phyloP scores from a whole-genome alignment of 2,888 invertebrate genomes.

The Anoncus sp. region DNA sequence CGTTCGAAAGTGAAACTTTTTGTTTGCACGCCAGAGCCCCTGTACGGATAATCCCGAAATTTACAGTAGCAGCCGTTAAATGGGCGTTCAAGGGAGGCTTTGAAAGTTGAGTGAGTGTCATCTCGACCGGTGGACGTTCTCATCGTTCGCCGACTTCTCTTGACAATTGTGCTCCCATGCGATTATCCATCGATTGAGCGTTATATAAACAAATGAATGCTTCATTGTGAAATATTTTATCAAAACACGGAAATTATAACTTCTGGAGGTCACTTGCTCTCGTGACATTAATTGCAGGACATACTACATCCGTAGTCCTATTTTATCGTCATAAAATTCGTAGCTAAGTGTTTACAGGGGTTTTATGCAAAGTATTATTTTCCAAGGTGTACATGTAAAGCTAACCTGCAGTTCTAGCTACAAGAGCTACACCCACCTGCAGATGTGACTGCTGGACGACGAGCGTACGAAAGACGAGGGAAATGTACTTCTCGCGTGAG shows the following conservation, averaged over 20 bases:
- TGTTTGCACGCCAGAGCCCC: slow-evolving; percentile 78
- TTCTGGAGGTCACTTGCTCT: not conserved
- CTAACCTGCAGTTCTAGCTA: slow-evolving; percentile 11
- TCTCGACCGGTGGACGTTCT: slow-evolving; percentile 29
- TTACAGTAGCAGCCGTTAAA: slow-evolving; percentile 71
- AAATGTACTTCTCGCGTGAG: slow-evolving; percentile 32
- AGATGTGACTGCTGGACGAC: slow-evolving; percentile 33
- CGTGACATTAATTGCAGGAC: not conserved
- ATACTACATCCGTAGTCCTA: not conserved
- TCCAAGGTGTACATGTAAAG: slow-evolving; percentile 5
- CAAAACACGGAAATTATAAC: not conserved
- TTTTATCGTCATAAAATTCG: not conserved
- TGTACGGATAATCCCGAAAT: slow-evolving; percentile 79
- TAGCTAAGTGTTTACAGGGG: not conserved
- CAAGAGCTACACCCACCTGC: slow-evolving; percentile 3
- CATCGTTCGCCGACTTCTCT: slow-evolving; percentile 40
- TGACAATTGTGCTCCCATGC: slow-evolving; percentile 17
- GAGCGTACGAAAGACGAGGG: slow-evolving; percentile 26
- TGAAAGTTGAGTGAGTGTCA: slow-evolving; percentile 57
- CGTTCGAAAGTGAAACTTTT: slow-evolving; percentile 81
- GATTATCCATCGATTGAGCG: slow-evolving; percentile 44
- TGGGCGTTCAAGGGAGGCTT: slow-evolving; percentile 62
- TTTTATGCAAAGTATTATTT: slow-evolving; percentile 37
- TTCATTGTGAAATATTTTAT: slow-evolving; percentile 14
- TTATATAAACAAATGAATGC: slow-evolving; percentile 14